Percentiles rank a stretch among this genome's conserved stretches.
Conservation (phyloP, 64 coral and sea anemone species). For the Hydrozoanthus tunicans region DNA sequence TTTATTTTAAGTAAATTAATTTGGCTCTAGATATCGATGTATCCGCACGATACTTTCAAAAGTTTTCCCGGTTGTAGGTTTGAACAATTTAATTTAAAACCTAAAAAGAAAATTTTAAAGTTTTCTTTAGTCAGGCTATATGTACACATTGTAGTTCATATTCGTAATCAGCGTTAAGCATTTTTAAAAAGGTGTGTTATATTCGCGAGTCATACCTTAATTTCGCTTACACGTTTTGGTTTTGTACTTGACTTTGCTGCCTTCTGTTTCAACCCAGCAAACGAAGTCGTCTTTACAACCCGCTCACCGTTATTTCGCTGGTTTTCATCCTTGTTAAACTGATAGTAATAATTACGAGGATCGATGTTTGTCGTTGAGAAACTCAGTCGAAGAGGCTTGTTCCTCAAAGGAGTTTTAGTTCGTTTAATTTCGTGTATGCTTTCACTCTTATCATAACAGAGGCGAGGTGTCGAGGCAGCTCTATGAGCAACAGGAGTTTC, state of each 20-base stretch:
- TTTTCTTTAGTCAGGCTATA: too few species aligned
- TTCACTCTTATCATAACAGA: constrained; percentile 20
- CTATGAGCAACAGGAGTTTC: constrained; percentile 25
- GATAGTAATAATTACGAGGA: neutral
- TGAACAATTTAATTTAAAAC: too few species aligned
- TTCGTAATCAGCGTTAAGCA: neutral
- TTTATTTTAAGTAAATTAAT: too few species aligned
- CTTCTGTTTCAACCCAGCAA: neutral
- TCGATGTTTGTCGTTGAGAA: constrained; percentile 39
- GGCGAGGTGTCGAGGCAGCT: constrained; percentile 23
- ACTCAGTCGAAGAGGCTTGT: constrained; percentile 17
- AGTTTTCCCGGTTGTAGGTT: too few species aligned
- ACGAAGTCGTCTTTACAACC: neutral
- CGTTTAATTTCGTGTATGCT: constrained; percentile 12
- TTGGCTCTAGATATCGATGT: too few species aligned
- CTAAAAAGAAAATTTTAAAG: too few species aligned
- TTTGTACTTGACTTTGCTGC: neutral
- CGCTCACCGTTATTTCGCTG: neutral
- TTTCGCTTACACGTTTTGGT: neutral
- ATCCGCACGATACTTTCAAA: too few species aligned
- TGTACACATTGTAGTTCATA: too few species aligned
- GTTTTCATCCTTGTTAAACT: constrained; percentile 2
- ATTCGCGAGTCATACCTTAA: constrained; percentile 16
- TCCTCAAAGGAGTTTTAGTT: constrained; percentile 36
- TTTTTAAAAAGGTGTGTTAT: neutral